Conservation (phyloP, 2,113 vertebrate genomes). For the Lophotis ruficrista region DNA sequence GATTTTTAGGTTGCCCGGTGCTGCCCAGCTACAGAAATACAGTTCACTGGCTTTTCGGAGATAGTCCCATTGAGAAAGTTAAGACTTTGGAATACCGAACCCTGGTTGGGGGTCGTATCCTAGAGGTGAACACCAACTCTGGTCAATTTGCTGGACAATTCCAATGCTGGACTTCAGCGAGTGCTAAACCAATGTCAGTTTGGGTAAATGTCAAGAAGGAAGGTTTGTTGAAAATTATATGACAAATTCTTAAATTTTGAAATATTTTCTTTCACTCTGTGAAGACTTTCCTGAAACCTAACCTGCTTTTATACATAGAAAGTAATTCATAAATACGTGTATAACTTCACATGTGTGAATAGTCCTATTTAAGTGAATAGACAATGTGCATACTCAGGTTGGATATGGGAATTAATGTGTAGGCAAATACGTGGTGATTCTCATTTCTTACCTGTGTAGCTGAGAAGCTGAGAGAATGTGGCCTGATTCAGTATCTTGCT, state of each 20-base stretch:
- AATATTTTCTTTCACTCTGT: not conserved
- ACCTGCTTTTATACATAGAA: not conserved
- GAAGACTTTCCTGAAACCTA: not conserved
- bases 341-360: not conserved
- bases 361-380: not conserved
- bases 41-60: conserved; percentile 79
- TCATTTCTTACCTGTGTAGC: not conserved
- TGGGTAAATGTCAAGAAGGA: conserved; percentile 79
- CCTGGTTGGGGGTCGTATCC: conserved; percentile 76
- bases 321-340: not conserved
- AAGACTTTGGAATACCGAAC: conserved; percentile 64
- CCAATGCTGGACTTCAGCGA: conserved; percentile 72
- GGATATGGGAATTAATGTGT: not conserved
- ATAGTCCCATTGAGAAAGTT: conserved; percentile 67
- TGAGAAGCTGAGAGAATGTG: not conserved
- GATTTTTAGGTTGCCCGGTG: conserved; percentile 73
- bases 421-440: not conserved
- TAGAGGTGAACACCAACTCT: conserved; percentile 80
- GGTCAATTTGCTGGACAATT: conserved; percentile 74
- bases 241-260: conserved; percentile 49
- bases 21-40: conserved; percentile 68
- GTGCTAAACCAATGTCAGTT: conserved; percentile 72
- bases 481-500: not conserved
- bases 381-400: not conserved
- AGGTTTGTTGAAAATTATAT: conserved; percentile 72